Evolutionary conservation across 2,888 invertebrate species (phyloP), one percentile per base, ranked within the genome.

Genomic region (Microctonus aethiopoides): DNA sequence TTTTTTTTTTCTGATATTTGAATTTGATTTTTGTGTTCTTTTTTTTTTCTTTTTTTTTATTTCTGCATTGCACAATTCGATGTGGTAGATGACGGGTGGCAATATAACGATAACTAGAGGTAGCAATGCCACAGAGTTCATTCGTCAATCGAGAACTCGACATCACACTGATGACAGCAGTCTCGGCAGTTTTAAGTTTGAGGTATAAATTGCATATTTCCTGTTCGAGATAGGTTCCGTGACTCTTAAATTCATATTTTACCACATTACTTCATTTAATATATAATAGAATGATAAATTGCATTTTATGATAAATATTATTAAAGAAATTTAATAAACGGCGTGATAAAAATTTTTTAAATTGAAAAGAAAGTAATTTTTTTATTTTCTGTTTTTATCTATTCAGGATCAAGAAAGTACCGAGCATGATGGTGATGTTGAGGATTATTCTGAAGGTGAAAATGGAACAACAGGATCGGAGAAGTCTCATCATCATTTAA

Each of bases 381-480:
- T 29, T 29, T 29, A 29, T 29, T 29, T 29, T 29, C 7, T 29
- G 3, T 29, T 34, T 9, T 65, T 0, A 5, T 6, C 6, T 51
- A 16, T 34, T 10, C 65, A 88, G 88, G 89, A 89, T 80, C 85
- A 88, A 73, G 87, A 88, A 75, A 93, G 93, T 20, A 94, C 94
- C 9, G 95, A 95, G 71, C 95, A 95, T 81, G 94, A 95, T 75
- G 94, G 94, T 0, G 95, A 95, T 77, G 91, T 94, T 0, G 95
- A 95, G 79, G 95, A 95, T 79, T 95, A 94, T 80, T 94, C 94
- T 0, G 94, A 95, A 82, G 93, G 94, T 0, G 85, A 85, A 75
- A 85, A 85, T 64, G 89, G 89, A 76, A 88, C 88, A 1, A 93
- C 94, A 0, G 93, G 93, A 7, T 93, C 93, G 0, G 94, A 93